phyloP scores from a whole-genome alignment of 2,113 vertebrate genomes.

The Cyanoderma ruficeps region DNA sequence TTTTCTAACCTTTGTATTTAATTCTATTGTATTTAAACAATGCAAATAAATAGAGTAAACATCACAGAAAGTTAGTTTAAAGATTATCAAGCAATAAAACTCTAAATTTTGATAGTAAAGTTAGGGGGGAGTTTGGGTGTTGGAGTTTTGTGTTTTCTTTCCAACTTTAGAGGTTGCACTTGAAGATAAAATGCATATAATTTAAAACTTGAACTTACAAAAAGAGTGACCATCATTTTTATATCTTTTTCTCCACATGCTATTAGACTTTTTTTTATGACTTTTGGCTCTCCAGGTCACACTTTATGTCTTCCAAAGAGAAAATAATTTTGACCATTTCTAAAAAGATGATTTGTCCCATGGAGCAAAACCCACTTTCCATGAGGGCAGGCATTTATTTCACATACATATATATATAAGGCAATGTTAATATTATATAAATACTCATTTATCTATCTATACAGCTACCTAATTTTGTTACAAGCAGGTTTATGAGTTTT shows the following conservation, averaged over 20 bases:
- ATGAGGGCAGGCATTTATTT: background rate
- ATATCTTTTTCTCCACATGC: background rate
- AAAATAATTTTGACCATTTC: slow-evolving; percentile 8
- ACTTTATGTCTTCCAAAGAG: background rate
- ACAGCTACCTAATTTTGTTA: slow-evolving; percentile 10
- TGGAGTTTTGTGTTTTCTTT: background rate
- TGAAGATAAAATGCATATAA: background rate
- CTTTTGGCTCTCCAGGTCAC: background rate
- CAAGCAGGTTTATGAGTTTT: slow-evolving; percentile 5
- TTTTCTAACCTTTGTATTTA: background rate
- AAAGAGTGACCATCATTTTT: background rate
- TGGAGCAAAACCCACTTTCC: background rate
- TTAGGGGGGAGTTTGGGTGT: rapidly evolving
- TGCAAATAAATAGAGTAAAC: background rate
- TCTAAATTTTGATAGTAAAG: background rate
- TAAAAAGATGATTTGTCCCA: background rate
- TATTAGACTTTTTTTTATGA: background rate
- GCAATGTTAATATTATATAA: background rate
- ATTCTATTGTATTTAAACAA: background rate
- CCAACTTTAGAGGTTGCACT: background rate
- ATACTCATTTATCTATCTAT: background rate
- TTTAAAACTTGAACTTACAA: background rate
- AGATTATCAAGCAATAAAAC: background rate
- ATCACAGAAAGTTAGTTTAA: background rate
- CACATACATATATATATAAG: background rate